Conservation (phyloP, 2,888 invertebrate genomes). For the Campoplex nolae region DNA sequence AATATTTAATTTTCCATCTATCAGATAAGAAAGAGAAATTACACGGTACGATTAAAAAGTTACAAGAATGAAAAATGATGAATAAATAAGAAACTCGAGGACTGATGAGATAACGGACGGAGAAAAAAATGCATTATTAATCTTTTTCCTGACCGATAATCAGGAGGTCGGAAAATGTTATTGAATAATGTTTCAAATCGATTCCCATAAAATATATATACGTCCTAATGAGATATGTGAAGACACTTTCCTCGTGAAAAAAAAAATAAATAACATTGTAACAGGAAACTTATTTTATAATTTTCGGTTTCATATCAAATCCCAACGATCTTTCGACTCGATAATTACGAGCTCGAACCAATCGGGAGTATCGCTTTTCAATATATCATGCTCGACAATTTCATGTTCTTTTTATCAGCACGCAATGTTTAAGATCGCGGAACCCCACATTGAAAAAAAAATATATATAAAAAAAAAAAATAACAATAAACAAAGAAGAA, state of each 20-base stretch:
- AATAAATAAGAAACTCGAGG: not conserved
- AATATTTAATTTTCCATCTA: too few relatives aligned
- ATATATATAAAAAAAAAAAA: not conserved
- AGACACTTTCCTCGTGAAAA: not conserved
- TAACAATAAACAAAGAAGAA: constrained; percentile 19
- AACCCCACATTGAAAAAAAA: not conserved
- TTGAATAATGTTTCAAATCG: not conserved
- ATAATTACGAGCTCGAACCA: not conserved
- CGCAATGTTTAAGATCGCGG: constrained; percentile 1
- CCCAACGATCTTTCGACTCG: not conserved
- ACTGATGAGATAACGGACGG: not conserved
- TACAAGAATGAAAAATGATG: not conserved
- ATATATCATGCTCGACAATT: not conserved
- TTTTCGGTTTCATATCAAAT: not conserved
- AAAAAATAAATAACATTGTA: not conserved
- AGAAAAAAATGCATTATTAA: not conserved
- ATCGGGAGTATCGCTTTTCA: not conserved
- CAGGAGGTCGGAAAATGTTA: not conserved
- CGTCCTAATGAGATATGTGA: not conserved
- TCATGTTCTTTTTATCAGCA: not conserved
- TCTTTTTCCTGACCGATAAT: not conserved
- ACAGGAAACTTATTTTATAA: not conserved
- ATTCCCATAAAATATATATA: not conserved
- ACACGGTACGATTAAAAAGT: not conserved
- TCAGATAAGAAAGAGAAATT: too few relatives aligned